These are phyloP conservation scores for Stenichneumon culpator DNA, from an alignment of 2,888 invertebrate species.

Conservation along the genomic window DNA sequence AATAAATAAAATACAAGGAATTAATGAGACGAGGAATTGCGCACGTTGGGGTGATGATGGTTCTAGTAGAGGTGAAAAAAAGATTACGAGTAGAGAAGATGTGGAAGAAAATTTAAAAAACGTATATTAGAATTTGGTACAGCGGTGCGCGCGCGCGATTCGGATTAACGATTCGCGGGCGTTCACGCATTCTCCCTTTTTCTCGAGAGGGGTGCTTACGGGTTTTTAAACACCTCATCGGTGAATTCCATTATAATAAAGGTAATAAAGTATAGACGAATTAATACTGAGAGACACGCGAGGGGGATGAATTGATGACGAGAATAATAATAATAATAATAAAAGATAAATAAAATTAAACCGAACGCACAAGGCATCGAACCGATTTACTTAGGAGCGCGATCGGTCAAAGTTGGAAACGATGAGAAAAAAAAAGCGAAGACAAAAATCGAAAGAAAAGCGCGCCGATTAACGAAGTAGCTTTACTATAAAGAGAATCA, in stretches of 20 bases:
- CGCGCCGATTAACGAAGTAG: conserved; percentile 26
- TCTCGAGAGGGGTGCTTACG: conserved; percentile 38
- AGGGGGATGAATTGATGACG: background rate
- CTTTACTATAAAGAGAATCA: conserved; percentile 47
- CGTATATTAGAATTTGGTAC: conserved; percentile 45
- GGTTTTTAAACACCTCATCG: conserved; percentile 34
- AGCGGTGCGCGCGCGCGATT: conserved; percentile 1
- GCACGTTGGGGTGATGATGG: conserved; percentile 68
- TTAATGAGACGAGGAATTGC: conserved; percentile 69
- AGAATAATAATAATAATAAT: background rate
- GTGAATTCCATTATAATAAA: conserved; percentile 14
- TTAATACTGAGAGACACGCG: background rate
- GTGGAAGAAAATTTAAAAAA: conserved; percentile 12
- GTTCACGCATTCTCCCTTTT: conserved; percentile 10
- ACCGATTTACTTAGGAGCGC: conserved; percentile 48
- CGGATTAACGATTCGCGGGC: conserved; percentile 17
- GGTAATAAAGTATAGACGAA: conserved; percentile 9
- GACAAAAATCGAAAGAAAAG: background rate
- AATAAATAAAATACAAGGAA: conserved; percentile 60
- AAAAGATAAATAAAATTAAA: conserved; percentile 16
- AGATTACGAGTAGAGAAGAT: background rate
- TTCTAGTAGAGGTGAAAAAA: conserved; percentile 36
- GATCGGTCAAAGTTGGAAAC: background rate
- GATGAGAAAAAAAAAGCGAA: conserved; percentile 1
- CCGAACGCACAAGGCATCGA: conserved; percentile 68